Evolutionary conservation across 1,140 invertebrate genomes (phyloP).

Genomic region (Nomia melanderi): DNA sequence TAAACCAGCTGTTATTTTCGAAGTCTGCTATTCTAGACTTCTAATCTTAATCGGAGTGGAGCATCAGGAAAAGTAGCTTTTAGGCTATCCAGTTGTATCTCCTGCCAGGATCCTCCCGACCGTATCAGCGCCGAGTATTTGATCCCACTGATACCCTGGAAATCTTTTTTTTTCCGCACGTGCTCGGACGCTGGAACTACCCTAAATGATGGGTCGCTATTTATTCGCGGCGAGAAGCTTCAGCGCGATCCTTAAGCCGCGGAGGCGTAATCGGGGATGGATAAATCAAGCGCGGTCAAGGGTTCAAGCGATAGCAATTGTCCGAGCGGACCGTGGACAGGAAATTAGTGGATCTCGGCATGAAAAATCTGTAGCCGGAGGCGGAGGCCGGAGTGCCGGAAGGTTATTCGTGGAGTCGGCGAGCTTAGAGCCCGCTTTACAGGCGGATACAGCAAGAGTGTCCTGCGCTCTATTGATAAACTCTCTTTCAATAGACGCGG

Average conservation of each 20-base stretch:
- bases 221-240: neutral
- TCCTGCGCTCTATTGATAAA: slow-evolving; percentile 69
- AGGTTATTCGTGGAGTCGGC: slow-evolving; percentile 31
- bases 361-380: neutral
- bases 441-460: slow-evolving; percentile 54
- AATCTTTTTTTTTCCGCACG: slow-evolving; percentile 22
- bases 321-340: neutral
- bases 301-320: neutral
- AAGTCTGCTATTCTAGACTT: slow-evolving; percentile 4
- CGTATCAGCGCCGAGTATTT: neutral
- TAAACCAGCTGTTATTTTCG: neutral
- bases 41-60: slow-evolving; percentile 6
- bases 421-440: slow-evolving; percentile 40
- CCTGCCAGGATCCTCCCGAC: neutral
- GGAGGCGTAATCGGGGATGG: neutral
- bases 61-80: neutral
- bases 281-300: neutral
- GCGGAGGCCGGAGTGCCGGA: slow-evolving; percentile 26
- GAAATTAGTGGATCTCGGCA: neutral
- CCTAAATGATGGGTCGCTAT: neutral
- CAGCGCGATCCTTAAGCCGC: neutral
- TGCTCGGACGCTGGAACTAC: slow-evolving; percentile 4
- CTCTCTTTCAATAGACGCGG: slow-evolving; percentile 68
- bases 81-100: neutral
- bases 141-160: neutral